Percentiles rank a stretch among this genome's conserved stretches.
Conservation (phyloP, 2,888 invertebrate genomes). For the Tenthredo scrophulariae region DNA sequence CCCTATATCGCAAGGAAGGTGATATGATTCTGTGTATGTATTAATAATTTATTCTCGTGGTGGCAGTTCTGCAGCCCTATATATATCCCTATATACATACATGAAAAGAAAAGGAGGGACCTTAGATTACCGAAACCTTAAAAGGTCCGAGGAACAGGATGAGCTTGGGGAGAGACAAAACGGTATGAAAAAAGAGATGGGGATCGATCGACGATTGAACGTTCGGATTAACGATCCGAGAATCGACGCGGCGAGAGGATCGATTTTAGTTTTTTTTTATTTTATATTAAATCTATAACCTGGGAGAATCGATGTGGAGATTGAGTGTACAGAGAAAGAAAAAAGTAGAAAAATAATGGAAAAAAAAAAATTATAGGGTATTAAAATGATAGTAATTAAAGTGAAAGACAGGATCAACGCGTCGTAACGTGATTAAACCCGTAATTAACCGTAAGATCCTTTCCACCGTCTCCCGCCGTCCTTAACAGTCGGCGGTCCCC, state of each 20-base stretch:
- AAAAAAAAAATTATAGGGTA: not conserved
- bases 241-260: not conserved
- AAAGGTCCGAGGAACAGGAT: not conserved
- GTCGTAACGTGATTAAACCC: slow-evolving; percentile 41
- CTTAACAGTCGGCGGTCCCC: slow-evolving; percentile 39
- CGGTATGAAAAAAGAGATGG: slow-evolving; percentile 4
- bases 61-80: slow-evolving; percentile 14
- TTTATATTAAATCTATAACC: slow-evolving; percentile 4
- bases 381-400: slow-evolving; percentile 34
- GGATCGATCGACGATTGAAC: slow-evolving; percentile 5
- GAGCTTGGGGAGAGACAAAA: not conserved
- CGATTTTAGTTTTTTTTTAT: too few species aligned
- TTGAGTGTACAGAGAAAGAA: not conserved
- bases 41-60: slow-evolving; percentile 38
- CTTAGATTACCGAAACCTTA: slow-evolving; percentile 34
- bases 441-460: slow-evolving; percentile 46
- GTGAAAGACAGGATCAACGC: slow-evolving; percentile 46
- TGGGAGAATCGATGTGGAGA: not conserved
- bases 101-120: slow-evolving; percentile 13
- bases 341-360: not conserved
- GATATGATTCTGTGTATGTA: slow-evolving; percentile 1
- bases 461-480: slow-evolving; percentile 8
- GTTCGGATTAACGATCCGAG: slow-evolving; percentile 27
- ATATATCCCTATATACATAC: not conserved
- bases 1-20: not conserved